Conservation (phyloP, 2,113 vertebrate species). For the Pteropus alecto region DNA sequence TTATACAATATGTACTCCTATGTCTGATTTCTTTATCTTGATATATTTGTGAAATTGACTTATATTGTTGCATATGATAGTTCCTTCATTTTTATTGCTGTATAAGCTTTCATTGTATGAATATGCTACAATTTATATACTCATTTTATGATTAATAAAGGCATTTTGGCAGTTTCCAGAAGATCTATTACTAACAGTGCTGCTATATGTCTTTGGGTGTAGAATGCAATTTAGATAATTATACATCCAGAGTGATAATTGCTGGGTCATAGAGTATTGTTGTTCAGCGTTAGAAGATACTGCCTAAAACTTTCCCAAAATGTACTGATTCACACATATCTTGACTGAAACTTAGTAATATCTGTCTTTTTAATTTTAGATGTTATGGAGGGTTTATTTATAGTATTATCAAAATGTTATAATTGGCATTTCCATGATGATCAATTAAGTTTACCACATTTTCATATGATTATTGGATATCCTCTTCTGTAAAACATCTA, state of each 20-base stretch:
- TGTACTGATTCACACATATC: neutral
- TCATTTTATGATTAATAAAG: neutral
- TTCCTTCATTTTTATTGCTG: neutral
- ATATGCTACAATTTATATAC: neutral
- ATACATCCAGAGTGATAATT: neutral
- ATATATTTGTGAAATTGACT: neutral
- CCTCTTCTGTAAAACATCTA: neutral
- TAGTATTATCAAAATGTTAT: neutral
- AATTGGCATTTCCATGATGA: neutral
- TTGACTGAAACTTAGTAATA: neutral
- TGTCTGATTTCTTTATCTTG: neutral
- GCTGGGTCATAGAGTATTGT: neutral
- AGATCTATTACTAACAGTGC: neutral
- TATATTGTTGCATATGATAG: neutral
- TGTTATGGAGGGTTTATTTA: neutral
- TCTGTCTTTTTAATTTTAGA: neutral
- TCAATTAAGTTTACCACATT: neutral
- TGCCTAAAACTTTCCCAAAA: neutral
- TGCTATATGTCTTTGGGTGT: neutral
- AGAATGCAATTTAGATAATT: neutral
- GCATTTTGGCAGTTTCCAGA: neutral
- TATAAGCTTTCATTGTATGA: neutral
- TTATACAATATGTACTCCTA: neutral
- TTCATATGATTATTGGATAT: neutral
- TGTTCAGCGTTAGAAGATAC: neutral